Conservation (phyloP, 2,888 invertebrate genomes). For the Ischnura elegans region DNA sequence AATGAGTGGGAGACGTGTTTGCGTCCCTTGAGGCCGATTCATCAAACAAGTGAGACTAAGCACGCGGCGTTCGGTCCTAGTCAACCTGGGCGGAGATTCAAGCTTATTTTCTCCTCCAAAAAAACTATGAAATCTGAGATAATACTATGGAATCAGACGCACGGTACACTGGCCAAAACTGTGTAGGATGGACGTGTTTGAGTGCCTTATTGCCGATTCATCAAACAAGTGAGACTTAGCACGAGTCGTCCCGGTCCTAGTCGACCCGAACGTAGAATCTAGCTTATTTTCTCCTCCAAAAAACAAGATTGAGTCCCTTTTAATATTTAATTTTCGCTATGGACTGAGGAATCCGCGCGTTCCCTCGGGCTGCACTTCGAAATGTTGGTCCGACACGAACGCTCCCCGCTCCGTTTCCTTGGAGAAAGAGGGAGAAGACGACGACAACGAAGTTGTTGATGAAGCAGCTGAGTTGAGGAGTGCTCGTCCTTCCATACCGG, state of each 20-base stretch:
- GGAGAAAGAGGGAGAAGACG: neutral
- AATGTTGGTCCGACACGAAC: neutral
- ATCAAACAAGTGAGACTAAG: neutral
- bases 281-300: neutral
- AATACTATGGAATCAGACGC: neutral
- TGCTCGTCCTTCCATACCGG: conserved; percentile 56
- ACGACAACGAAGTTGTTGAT: neutral
- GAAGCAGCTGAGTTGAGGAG: neutral
- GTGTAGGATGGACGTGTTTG: neutral
- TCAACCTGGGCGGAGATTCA: neutral
- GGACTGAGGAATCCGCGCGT: neutral
- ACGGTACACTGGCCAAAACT: neutral
- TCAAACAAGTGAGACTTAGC: neutral
- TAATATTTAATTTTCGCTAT: neutral
- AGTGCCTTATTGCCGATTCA: neutral
- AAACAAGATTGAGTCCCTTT: neutral
- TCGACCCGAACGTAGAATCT: neutral
- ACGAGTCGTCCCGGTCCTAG: neutral
- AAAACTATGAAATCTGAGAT: neutral
- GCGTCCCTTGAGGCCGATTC: neutral
- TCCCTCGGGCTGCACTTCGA: neutral
- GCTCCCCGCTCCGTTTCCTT: neutral
- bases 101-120: neutral
- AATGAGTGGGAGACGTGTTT: neutral
- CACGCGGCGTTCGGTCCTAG: neutral